These are phyloP conservation scores for Apamea monoglypha DNA, from an alignment of 2,888 invertebrate genomes.

Conservation along the genomic window DNA sequence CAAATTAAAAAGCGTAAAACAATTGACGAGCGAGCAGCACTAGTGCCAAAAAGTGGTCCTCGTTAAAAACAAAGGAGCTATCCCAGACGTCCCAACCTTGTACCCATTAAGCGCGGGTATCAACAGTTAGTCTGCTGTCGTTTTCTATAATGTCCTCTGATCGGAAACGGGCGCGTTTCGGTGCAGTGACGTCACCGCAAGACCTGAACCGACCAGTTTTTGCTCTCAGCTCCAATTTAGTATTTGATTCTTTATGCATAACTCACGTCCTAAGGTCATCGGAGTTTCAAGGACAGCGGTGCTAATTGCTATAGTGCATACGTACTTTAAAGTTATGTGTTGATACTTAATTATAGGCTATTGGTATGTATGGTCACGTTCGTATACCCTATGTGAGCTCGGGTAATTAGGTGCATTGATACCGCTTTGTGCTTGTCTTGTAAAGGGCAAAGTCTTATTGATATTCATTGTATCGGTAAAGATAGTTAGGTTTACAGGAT, in stretches of 20 bases:
- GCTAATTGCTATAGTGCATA: slow-evolving; percentile 77
- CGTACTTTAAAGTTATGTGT: slow-evolving; percentile 38
- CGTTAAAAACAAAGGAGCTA: slow-evolving; percentile 65
- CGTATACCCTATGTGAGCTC: slow-evolving; percentile 36
- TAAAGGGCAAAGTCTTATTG: slow-evolving; percentile 19
- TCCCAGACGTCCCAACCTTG: slow-evolving; percentile 73
- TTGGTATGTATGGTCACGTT: slow-evolving; percentile 57
- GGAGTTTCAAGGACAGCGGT: slow-evolving; percentile 84
- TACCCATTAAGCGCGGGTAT: slow-evolving; percentile 66
- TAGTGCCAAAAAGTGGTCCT: slow-evolving; percentile 28
- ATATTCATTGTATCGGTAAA: slow-evolving; percentile 7
- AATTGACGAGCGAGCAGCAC: slow-evolving; percentile 23
- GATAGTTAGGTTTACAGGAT: not conserved
- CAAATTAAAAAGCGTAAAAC: not conserved
- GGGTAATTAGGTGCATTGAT: slow-evolving; percentile 24
- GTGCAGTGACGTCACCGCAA: slow-evolving; percentile 81
- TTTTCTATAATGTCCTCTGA: slow-evolving; percentile 74
- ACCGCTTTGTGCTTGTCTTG: not conserved
- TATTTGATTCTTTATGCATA: slow-evolving; percentile 89
- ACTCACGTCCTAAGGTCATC: slow-evolving; percentile 88
- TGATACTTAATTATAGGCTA: slow-evolving; percentile 59
- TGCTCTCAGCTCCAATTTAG: slow-evolving; percentile 84
- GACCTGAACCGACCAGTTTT: slow-evolving; percentile 83
- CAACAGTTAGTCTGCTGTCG: slow-evolving; percentile 79
- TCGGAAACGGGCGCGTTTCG: slow-evolving; percentile 83